Conservation (phyloP, 2,888 invertebrate genomes). For the Drosophila kanekoi region DNA sequence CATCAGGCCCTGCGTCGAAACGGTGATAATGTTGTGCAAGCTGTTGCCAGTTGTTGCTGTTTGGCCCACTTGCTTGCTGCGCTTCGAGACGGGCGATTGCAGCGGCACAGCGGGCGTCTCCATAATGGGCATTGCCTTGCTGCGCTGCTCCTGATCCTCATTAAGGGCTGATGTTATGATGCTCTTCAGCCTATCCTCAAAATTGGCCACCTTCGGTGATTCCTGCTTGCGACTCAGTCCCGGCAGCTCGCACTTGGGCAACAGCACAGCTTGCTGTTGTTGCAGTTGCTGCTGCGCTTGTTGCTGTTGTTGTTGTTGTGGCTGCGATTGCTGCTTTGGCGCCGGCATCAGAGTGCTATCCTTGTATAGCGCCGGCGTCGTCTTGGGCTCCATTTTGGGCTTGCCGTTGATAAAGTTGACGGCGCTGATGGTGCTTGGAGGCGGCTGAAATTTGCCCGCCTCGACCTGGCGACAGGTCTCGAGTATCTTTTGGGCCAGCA, state of each 20-base stretch:
- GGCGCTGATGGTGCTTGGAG: constrained; percentile 11
- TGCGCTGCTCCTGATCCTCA: constrained; percentile 89
- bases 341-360: constrained; percentile 85
- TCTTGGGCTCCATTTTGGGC: constrained; percentile 41
- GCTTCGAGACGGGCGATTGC: constrained; percentile 75
- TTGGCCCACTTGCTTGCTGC: constrained; percentile 72
- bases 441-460: constrained; percentile 88
- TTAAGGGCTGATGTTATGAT: constrained; percentile 94
- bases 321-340: constrained; percentile 70
- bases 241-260: constrained; percentile 81
- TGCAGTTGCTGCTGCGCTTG: constrained; percentile 51
- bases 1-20: constrained; percentile 84
- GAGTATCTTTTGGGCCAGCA: constrained; percentile 94
- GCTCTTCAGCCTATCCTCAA: constrained; percentile 94
- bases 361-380: constrained; percentile 52
- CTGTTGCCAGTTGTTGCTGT: constrained; percentile 72
- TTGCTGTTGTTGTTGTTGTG: constrained; percentile 50
- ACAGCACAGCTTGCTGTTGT: constrained; percentile 52
- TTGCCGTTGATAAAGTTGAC: constrained; percentile 44
- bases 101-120: constrained; percentile 41
- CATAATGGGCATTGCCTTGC: constrained; percentile 71
- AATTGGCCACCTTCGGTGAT: constrained; percentile 94
- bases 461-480: constrained; percentile 96
- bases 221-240: constrained; percentile 85
- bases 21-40: constrained; percentile 83